These are phyloP conservation scores for Rhincodon typus DNA, from an alignment of 2,797 vertebrate species.

Conservation along the genomic window DNA sequence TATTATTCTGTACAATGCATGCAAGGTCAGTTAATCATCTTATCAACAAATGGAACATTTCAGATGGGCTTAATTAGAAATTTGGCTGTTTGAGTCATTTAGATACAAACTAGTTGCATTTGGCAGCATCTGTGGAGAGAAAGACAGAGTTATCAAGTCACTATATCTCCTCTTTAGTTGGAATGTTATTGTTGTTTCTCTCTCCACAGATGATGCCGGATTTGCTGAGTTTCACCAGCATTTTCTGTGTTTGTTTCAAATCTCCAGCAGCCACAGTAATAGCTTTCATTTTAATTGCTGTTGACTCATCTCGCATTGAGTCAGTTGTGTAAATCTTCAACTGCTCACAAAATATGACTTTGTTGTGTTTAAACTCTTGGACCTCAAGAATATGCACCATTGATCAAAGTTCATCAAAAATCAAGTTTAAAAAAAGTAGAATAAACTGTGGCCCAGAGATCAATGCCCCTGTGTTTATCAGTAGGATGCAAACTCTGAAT, in stretches of 20 bases:
- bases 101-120: not conserved
- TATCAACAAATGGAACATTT: not conserved
- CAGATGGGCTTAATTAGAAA: not conserved
- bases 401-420: conserved; percentile 14
- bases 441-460: not conserved
- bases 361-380: not conserved
- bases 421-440: not conserved
- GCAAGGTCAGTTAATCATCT: not conserved
- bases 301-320: not conserved
- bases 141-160: too few relatives aligned
- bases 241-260: too few relatives aligned
- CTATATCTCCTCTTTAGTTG: too few relatives aligned
- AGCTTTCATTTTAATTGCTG: too few relatives aligned
- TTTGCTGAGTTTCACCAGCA: too few relatives aligned
- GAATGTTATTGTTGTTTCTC: too few relatives aligned
- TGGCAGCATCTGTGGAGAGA: not conserved
- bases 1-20: not conserved
- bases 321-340: not conserved
- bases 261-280: too few relatives aligned
- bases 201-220: too few relatives aligned
- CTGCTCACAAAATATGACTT: not conserved
- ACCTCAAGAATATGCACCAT: not conserved
- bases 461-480: not conserved
- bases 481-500: not conserved
- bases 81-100: not conserved